These are phyloP conservation scores for Eurystomus gularis DNA, from an alignment of 2,113 vertebrate genomes.

Conservation along the genomic window DNA sequence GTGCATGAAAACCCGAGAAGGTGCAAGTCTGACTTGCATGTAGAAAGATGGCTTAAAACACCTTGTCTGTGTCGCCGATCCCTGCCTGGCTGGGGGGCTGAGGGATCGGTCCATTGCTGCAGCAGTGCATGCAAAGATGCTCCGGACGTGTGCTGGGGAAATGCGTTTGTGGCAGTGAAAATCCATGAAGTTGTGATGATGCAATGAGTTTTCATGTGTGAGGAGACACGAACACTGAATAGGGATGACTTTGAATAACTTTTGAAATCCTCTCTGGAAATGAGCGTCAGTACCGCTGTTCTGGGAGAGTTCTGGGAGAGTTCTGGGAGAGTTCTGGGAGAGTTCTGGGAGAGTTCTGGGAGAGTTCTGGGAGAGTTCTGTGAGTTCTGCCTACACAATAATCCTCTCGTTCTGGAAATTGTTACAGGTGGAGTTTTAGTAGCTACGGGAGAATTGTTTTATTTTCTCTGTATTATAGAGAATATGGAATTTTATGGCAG, in stretches of 20 bases:
- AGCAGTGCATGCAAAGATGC: not conserved
- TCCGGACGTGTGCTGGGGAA: not conserved
- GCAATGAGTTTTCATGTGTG: not conserved
- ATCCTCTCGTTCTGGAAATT: not conserved
- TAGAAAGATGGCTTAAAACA: not conserved
- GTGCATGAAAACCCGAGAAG: fast-evolving
- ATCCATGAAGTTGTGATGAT: not conserved
- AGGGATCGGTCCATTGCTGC: not conserved
- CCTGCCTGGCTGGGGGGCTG: not conserved
- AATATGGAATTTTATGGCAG: not conserved
- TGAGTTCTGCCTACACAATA: not conserved
- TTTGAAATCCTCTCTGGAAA: not conserved
- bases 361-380: too few species aligned
- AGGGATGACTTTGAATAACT: not conserved
- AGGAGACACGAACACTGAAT: not conserved
- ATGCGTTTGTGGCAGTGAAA: not conserved
- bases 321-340: too few species aligned
- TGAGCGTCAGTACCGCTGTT: not conserved
- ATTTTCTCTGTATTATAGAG: not conserved
- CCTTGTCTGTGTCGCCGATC: not conserved
- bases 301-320: too few species aligned
- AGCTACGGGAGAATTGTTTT: not conserved
- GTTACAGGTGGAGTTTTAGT: not conserved
- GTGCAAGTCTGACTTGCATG: fast-evolving
- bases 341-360: too few species aligned